phyloP scores from a whole-genome alignment of 2,797 vertebrate species.

The Alectoris magna region DNA sequence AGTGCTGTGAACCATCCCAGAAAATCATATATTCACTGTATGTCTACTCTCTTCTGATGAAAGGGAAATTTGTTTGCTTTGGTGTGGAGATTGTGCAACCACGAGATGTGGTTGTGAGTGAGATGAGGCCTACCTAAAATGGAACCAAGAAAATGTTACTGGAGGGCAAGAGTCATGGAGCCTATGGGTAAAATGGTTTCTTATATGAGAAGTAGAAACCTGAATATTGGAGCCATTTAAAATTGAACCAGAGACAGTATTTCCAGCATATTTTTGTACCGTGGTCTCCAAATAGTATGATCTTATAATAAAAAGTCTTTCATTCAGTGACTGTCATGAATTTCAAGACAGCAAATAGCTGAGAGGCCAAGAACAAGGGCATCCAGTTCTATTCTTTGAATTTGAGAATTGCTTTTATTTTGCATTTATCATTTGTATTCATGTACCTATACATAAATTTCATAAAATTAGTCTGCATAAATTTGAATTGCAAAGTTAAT shows the following conservation, averaged over 20 bases:
- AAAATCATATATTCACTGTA: not conserved
- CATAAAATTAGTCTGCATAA: not conserved
- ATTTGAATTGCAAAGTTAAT: not conserved
- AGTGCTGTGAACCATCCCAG: not conserved
- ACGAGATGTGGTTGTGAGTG: too few species aligned
- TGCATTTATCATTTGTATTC: not conserved
- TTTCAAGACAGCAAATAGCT: not conserved
- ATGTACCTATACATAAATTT: not conserved
- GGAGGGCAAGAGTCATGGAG: not conserved
- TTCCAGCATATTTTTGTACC: not conserved
- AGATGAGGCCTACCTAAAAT: not conserved
- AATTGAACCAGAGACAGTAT: not conserved
- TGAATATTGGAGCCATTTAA: not conserved
- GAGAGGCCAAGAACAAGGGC: not conserved
- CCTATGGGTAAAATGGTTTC: not conserved
- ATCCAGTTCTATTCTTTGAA: not conserved
- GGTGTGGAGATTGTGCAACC: not conserved
- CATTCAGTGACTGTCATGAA: not conserved
- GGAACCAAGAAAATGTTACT: not conserved
- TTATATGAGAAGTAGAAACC: not conserved
- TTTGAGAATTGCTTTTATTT: not conserved
- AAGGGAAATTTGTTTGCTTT: not conserved
- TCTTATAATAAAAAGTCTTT: not conserved
- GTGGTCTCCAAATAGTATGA: not conserved
- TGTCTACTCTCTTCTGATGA: not conserved